A percentile compares a stretch with the other conserved stretches of the same genome.
These are phyloP conservation scores for Melanargia galathea DNA, from an alignment of 2,888 invertebrate species.

Conservation along the genomic window DNA sequence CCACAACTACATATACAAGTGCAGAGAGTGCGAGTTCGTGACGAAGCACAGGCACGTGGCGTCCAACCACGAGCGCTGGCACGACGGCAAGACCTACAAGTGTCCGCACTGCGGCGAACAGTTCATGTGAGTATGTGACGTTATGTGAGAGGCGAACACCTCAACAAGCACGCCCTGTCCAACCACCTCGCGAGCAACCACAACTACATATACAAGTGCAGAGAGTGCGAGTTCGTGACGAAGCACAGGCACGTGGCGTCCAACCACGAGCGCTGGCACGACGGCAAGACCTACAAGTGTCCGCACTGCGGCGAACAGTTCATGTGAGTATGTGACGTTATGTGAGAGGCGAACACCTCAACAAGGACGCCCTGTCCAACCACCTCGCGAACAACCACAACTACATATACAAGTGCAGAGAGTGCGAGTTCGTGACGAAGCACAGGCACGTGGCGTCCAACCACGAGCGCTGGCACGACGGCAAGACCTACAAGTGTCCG, in stretches of 20 bases:
- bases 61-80: constrained; percentile 4
- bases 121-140: not conserved
- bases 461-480: constrained; percentile 13
- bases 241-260: not conserved
- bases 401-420: not conserved
- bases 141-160: not conserved
- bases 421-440: constrained; percentile 6
- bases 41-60: not conserved
- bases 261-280: constrained; percentile 10
- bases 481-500: constrained; percentile 3
- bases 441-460: not conserved
- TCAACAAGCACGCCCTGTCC: not conserved
- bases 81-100: constrained; percentile 5
- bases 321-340: not conserved
- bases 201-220: not conserved
- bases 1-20: not conserved
- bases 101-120: constrained; percentile 6
- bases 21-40: not conserved
- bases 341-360: not conserved
- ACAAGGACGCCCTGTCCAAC: not conserved
- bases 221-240: constrained; percentile 1
- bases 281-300: constrained; percentile 3
- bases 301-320: constrained; percentile 8
- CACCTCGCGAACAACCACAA: constrained; percentile 3
- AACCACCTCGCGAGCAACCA: constrained; percentile 3